Evolutionary conservation across 2,113 vertebrate species (phyloP).

Genomic region (Merops nubicus): DNA sequence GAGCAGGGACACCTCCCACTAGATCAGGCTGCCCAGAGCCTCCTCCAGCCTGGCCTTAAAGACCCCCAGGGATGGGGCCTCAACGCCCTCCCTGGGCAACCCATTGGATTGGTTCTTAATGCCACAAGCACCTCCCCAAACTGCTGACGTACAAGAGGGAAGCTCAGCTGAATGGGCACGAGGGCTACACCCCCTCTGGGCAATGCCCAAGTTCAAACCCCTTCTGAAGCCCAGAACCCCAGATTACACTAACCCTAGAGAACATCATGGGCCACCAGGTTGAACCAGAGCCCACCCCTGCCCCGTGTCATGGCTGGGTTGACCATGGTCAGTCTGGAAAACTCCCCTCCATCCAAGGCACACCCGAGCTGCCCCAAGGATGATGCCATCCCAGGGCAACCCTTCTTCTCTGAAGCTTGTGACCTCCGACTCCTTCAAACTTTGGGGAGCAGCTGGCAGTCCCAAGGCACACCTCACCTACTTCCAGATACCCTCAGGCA

Average conservation of each 20-base stretch:
- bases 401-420: neutral
- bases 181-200: accelerated
- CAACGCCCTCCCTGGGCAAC: too few species aligned
- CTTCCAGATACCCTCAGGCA: neutral
- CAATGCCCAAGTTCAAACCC: neutral
- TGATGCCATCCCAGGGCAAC: neutral
- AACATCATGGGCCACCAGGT: neutral
- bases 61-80: too few species aligned
- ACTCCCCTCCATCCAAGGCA: neutral
- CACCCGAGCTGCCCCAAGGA: neutral
- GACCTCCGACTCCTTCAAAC: neutral
- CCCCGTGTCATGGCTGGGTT: neutral
- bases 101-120: neutral
- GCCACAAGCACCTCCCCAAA: neutral
- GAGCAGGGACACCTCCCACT: too few species aligned
- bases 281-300: neutral
- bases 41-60: too few species aligned
- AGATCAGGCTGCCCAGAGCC: too few species aligned
- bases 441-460: neutral
- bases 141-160: neutral
- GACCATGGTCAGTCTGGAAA: neutral
- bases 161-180: accelerated
- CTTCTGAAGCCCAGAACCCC: neutral
- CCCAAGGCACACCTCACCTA: neutral
- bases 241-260: accelerated